phyloP scores from a whole-genome alignment of 2,888 invertebrate species.

The Nomada fucata region DNA sequence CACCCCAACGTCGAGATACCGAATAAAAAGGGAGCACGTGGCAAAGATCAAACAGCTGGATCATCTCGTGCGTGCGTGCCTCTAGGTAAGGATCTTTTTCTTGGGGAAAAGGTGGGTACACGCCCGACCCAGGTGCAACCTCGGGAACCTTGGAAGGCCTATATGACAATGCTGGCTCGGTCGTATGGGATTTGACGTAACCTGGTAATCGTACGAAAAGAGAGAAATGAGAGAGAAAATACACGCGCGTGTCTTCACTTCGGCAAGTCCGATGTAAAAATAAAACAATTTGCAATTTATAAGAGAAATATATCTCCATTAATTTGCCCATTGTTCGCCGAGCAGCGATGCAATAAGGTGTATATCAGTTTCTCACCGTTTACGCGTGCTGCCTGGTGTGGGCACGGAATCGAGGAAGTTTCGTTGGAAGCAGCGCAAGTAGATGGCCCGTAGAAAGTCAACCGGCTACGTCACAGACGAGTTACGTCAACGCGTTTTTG shows the following conservation, averaged over 20 bases:
- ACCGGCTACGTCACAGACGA: conserved; percentile 8
- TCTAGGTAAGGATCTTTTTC: conserved; percentile 79
- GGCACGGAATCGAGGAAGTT: conserved; percentile 34
- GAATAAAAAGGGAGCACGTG: conserved; percentile 78
- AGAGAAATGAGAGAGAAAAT: conserved; percentile 12
- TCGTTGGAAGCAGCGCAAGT: conserved; percentile 14
- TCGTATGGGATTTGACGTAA: conserved; percentile 51
- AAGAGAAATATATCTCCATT: too few relatives aligned
- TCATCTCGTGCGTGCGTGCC: conserved; percentile 81
- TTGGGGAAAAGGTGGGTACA: conserved; percentile 73
- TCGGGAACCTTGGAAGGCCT: conserved; percentile 68
- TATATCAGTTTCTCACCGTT: too few relatives aligned
- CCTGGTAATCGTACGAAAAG: conserved; percentile 53
- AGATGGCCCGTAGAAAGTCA: background rate
- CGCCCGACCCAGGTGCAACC: conserved; percentile 71
- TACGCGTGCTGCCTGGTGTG: background rate
- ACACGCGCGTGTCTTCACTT: too few relatives aligned
- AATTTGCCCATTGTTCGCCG: too few relatives aligned
- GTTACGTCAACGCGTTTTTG: conserved; percentile 36
- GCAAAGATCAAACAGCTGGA: conserved; percentile 84
- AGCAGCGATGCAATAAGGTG: background rate
- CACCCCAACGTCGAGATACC: conserved; percentile 51
- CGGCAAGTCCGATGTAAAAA: background rate
- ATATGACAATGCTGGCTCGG: conserved; percentile 67
- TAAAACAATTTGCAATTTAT: too few relatives aligned